These are phyloP conservation scores for Alfaro cultratus DNA, from an alignment of 2,797 vertebrate genomes.

Conservation along the genomic window DNA sequence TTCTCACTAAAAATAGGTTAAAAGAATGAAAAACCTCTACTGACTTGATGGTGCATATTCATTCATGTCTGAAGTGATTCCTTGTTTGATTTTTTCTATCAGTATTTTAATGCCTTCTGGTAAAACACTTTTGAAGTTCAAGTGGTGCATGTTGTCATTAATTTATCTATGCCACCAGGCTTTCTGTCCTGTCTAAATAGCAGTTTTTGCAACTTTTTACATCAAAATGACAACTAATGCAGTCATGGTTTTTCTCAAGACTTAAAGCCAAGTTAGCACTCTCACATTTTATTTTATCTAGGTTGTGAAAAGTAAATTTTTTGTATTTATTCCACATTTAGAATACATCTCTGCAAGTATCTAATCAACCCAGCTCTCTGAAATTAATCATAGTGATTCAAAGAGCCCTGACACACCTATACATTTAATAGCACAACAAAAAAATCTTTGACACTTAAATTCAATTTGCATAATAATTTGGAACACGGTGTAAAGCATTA, in stretches of 20 bases:
- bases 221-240: conserved; percentile 5
- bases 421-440: too few relatives aligned
- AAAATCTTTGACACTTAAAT: too few relatives aligned
- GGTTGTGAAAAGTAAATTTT: background rate
- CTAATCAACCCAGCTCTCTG: too few relatives aligned
- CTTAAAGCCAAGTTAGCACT: background rate
- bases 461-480: too few relatives aligned
- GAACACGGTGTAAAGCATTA: background rate
- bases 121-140: conserved; percentile 16
- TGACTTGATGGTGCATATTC: background rate
- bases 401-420: too few relatives aligned
- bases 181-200: background rate
- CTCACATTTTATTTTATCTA: background rate
- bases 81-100: background rate
- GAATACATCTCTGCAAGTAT: background rate
- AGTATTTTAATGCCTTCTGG: background rate
- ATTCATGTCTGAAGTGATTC: background rate
- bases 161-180: background rate
- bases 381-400: too few relatives aligned
- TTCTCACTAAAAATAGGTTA: conserved; percentile 5
- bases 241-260: conserved; percentile 1
- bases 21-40: background rate
- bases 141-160: background rate
- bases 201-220: background rate
- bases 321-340: background rate